Base-by-base conservation (phyloP, 2,888 invertebrate genomes). In the Papilio elwesi region DNA sequence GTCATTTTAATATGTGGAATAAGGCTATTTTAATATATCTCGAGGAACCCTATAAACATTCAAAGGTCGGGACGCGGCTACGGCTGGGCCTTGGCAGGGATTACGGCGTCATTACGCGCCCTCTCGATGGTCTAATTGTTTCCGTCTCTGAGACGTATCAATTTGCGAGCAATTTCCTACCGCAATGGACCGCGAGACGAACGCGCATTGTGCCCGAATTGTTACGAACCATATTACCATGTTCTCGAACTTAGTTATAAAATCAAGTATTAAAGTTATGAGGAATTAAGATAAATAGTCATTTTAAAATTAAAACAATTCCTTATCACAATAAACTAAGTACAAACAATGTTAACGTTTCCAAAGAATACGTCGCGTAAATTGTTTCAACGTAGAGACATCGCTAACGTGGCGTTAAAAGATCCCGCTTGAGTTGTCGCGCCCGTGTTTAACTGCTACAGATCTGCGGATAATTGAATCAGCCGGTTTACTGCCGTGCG, bases 81-180 rank as follows among this genome's bases (percentile, higher is more conserved):
- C n/a, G 48, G 36, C 51, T 47, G 62, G 64, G 63, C 64, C 49
- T 68, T 68, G 15, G 68, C 68, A 63, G 55, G 72, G 72, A 72
- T 72, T 71, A 71, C 52, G 75, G 78, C 82, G 80, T 86, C 86
- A 86, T 89, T 88, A 88, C 79, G 76, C 77, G 76, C 82, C 77
- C 77, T 75, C 69, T 77, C 78, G 76, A 78, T 78, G 78, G 81
- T 86, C 86, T 90, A 90, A 90, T 90, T 90, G 90, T 89, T 90
- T 86, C 86, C 87, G 80, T 78, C 76, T 77, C 75, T 13, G 75
- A 76, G 81, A 83, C 85, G 85, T 87, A 90, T 89, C 90, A 90
- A 90, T 90, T 90, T 90, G 85, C 87, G 84, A 87, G 86, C 85
- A 86, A 88, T 89, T 87, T 86, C 77, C 69, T 68, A 65, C 68